Evolutionary conservation across 2,113 vertebrate genomes (phyloP).

Genomic region (Astur gentilis): DNA sequence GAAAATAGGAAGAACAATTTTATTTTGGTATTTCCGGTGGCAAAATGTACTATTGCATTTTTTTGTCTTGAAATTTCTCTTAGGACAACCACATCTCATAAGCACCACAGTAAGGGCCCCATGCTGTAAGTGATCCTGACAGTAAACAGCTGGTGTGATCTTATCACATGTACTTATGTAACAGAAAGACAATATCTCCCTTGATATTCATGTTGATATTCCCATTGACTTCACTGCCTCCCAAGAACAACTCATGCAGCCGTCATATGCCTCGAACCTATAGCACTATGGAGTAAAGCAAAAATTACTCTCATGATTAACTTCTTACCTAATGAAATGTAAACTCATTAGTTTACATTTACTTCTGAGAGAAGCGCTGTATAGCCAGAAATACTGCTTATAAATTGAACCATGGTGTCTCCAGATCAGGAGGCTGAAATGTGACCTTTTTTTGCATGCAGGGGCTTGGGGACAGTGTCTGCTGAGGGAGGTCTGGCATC

Average conservation of each 20-base stretch:
- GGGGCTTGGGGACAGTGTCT: background rate
- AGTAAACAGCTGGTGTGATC: background rate
- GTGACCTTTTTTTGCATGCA: background rate
- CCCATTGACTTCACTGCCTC: background rate
- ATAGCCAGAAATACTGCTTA: background rate
- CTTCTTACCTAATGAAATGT: background rate
- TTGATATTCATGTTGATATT: background rate
- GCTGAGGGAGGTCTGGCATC: conserved; percentile 29
- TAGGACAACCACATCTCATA: background rate
- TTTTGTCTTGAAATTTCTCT: background rate
- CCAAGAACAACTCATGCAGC: background rate
- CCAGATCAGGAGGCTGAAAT: background rate
- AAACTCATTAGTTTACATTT: background rate
- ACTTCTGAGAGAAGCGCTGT: background rate
- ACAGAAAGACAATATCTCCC: background rate
- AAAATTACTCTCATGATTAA: background rate
- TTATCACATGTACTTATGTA: background rate
- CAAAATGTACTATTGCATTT: background rate
- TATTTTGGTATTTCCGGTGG: background rate
- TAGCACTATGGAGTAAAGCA: background rate
- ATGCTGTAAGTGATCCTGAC: background rate
- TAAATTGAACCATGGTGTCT: background rate
- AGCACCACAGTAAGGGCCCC: background rate
- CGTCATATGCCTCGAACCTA: background rate
- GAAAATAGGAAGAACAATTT: background rate